Conservation (phyloP, 2,797 vertebrate species). For the Ispidina picta region DNA sequence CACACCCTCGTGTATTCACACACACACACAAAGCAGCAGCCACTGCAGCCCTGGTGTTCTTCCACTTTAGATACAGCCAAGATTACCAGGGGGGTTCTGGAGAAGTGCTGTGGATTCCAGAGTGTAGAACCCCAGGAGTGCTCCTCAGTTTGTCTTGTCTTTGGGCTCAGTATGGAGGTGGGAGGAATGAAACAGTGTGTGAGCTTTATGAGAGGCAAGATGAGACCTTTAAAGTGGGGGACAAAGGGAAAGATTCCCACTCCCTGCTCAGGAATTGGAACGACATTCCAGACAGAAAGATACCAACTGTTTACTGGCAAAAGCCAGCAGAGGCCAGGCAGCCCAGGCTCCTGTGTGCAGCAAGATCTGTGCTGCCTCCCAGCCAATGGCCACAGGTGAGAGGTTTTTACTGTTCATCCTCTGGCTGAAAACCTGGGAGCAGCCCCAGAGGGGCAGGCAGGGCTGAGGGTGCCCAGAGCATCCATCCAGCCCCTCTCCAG, state of each 20-base stretch:
- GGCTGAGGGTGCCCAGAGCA: neutral
- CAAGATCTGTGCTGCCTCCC: neutral
- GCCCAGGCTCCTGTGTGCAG: neutral
- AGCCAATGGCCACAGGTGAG: fast-evolving
- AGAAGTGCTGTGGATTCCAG: neutral
- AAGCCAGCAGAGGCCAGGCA: neutral
- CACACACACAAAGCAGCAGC: conserved; percentile 22
- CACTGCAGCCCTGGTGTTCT: neutral
- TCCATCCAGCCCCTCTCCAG: neutral
- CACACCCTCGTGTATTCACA: neutral
- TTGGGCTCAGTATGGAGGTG: neutral
- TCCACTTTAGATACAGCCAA: neutral
- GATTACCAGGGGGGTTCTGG: fast-evolving
- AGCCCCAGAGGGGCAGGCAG: neutral
- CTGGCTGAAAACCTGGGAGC: neutral
- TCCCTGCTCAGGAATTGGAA: neutral
- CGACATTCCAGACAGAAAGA: neutral
- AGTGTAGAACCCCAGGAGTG: neutral
- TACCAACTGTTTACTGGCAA: neutral
- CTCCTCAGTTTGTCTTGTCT: neutral
- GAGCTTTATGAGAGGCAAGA: neutral
- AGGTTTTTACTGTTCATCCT: neutral
- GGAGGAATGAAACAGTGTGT: neutral
- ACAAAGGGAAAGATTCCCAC: neutral
- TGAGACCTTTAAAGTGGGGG: fast-evolving